phyloP scores from a whole-genome alignment of 2,888 invertebrate species.

The Lasioglossum malachurum region DNA sequence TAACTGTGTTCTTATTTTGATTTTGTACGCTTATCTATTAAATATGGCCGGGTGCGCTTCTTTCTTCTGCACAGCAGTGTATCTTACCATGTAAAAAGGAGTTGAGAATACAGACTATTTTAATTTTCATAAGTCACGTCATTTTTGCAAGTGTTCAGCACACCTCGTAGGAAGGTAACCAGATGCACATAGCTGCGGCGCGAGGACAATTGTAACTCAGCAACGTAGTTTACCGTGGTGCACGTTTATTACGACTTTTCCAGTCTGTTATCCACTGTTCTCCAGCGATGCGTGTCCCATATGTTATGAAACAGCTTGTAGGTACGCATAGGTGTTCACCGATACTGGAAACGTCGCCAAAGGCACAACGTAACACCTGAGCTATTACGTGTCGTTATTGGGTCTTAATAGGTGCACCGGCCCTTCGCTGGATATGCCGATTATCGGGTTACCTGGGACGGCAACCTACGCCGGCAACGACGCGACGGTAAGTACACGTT shows the following conservation, averaged over 20 bases:
- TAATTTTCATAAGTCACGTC: background rate
- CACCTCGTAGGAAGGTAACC: background rate
- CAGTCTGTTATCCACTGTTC: background rate
- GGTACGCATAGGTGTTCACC: background rate
- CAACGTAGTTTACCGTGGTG: background rate
- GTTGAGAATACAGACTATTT: background rate
- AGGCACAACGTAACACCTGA: conserved; percentile 54
- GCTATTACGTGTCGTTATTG: conserved; percentile 82
- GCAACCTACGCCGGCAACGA: conserved; percentile 56
- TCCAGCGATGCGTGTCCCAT: background rate
- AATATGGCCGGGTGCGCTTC: no score
- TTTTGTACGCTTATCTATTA: no score
- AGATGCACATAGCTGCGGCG: background rate
- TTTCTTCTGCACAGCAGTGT: no score
- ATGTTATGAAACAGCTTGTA: background rate
- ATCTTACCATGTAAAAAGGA: no score
- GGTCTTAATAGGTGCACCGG: conserved; percentile 79
- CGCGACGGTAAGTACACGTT: conserved; percentile 63
- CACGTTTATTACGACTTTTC: background rate
- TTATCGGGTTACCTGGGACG: conserved; percentile 78
- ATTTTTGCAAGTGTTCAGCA: background rate
- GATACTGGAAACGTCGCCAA: conserved; percentile 34
- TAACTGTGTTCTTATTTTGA: no score
- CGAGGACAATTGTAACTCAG: background rate
- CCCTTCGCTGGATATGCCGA: conserved; percentile 78